These are phyloP conservation scores for Tretioscincus oriximinensis DNA, from an alignment of 2,113 vertebrate genomes.

Conservation along the genomic window DNA sequence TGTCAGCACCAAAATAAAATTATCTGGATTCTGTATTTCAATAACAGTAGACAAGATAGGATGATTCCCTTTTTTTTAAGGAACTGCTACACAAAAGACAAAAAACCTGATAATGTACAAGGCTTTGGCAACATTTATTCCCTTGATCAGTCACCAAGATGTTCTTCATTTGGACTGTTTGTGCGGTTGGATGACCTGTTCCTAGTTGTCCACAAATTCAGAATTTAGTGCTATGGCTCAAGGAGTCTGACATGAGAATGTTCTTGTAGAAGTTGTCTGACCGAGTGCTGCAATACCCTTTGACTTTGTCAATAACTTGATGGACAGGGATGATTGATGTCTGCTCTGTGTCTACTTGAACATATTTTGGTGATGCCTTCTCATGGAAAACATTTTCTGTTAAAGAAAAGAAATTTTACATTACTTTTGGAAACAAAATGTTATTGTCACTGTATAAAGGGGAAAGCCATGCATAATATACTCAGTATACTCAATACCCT, in stretches of 20 bases:
- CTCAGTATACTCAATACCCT: not conserved
- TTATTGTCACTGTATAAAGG: slow-evolving; percentile 11
- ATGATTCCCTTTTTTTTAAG: not conserved
- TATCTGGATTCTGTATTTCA: not conserved
- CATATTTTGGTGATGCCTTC: slow-evolving; percentile 80
- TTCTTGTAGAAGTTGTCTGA: slow-evolving; percentile 97
- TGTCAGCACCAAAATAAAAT: slow-evolving; percentile 26
- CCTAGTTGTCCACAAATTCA: slow-evolving; percentile 59
- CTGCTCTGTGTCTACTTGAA: slow-evolving; percentile 80
- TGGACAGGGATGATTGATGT: slow-evolving; percentile 90
- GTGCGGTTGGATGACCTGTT: slow-evolving; percentile 12
- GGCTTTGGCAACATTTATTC: slow-evolving; percentile 3
- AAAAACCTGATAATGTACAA: slow-evolving; percentile 27
- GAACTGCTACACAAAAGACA: slow-evolving; percentile 2
- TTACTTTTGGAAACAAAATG: slow-evolving; percentile 12
- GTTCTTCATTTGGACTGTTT: slow-evolving; percentile 28
- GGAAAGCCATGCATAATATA: no score
- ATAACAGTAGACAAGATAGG: not conserved
- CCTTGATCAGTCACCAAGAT: not conserved
- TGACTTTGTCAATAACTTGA: slow-evolving; percentile 94
- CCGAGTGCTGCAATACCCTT: slow-evolving; percentile 87
- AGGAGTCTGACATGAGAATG: slow-evolving; percentile 91
- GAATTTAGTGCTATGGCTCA: slow-evolving; percentile 91
- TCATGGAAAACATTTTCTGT: slow-evolving; percentile 80
- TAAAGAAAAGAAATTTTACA: slow-evolving; percentile 55